These are phyloP conservation scores for Oedothorax gibbosus DNA, from an alignment of 1,140 invertebrate species.

Conservation along the genomic window DNA sequence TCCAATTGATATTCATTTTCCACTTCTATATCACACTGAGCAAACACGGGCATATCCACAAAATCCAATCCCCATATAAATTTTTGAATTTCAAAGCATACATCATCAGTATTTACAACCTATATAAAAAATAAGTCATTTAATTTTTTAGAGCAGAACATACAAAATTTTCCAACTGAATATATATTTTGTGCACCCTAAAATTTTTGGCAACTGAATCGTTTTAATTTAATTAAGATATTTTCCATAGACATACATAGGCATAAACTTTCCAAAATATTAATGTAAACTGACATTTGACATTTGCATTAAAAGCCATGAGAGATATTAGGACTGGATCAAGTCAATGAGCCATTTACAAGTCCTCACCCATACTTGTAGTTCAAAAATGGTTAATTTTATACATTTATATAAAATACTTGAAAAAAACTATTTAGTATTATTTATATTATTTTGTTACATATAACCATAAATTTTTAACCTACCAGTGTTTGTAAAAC, in stretches of 20 bases:
- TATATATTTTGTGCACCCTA: not conserved
- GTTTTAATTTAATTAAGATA: not conserved
- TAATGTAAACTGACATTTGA: not conserved
- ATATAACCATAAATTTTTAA: not conserved
- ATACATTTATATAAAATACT: too few species aligned
- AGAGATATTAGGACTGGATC: not conserved
- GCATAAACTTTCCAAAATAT: not conserved
- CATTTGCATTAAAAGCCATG: not conserved
- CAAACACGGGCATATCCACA: conserved; percentile 69
- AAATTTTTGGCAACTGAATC: not conserved
- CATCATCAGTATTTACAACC: conserved; percentile 74
- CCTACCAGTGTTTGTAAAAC: conserved; percentile 67
- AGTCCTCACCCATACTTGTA: too few species aligned
- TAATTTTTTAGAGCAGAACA: not conserved
- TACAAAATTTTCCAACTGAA: not conserved
- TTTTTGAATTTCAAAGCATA: conserved; percentile 77
- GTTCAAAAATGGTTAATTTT: too few species aligned
- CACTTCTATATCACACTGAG: conserved; percentile 82
- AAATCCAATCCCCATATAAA: conserved; percentile 59
- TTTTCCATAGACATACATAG: too few species aligned
- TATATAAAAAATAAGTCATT: not conserved
- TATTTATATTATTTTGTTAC: too few species aligned
- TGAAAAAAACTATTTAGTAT: too few species aligned
- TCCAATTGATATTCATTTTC: conserved; percentile 83
- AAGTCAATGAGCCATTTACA: not conserved